Conservation (phyloP, 2,113 vertebrate genomes). For the Anser brachyrhynchus region DNA sequence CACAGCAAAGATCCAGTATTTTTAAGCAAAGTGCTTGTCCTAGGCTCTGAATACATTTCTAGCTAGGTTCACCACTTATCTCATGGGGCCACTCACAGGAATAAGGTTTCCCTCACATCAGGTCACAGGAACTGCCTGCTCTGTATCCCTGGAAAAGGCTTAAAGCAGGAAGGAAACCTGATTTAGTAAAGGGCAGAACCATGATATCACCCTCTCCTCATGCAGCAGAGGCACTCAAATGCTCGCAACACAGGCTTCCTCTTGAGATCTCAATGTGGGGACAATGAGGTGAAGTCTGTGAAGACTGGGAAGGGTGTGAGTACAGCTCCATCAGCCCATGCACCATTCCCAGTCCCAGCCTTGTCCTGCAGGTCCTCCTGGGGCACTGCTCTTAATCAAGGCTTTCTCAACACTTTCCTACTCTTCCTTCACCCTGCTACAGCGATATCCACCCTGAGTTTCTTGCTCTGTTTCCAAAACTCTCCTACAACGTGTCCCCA, state of each 20-base stretch:
- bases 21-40: background rate
- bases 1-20: background rate
- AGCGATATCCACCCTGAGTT: background rate
- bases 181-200: background rate
- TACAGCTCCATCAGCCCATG: background rate
- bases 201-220: background rate
- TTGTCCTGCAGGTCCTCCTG: background rate
- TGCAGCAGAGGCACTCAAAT: accelerated
- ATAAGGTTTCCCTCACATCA: background rate
- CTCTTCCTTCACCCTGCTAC: background rate
- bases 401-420: background rate
- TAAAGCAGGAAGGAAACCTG: slow-evolving; percentile 1
- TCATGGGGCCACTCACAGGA: background rate
- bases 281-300: background rate
- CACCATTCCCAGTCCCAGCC: background rate
- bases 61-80: background rate
- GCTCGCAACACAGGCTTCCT: background rate
- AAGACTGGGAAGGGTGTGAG: accelerated
- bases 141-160: background rate
- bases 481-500: background rate
- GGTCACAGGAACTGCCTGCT: background rate
- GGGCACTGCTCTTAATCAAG: background rate
- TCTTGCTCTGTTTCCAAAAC: background rate
- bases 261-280: background rate
- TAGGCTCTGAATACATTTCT: background rate